A percentile compares a stretch with the other conserved stretches of the same genome.
Conservation (phyloP, 2,888 invertebrate species). For the Plagodis pulveraria region DNA sequence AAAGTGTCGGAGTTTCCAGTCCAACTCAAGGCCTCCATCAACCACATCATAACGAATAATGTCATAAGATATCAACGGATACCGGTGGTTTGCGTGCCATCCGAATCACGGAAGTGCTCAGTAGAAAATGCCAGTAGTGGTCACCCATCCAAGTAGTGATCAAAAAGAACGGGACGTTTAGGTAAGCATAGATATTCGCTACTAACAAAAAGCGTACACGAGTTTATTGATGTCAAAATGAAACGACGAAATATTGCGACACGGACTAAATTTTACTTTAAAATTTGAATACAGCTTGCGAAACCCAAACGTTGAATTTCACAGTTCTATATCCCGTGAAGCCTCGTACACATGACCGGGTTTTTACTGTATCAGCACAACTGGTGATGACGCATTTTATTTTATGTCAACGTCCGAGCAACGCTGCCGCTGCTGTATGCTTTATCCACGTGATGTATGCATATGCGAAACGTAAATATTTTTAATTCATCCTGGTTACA, state of each 20-base stretch:
- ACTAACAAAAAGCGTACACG: no score
- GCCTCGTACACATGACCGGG: constrained; percentile 41
- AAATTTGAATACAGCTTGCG: constrained; percentile 38
- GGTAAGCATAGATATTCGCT: no score
- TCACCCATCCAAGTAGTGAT: no score
- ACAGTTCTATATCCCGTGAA: constrained; percentile 38
- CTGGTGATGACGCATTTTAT: constrained; percentile 56
- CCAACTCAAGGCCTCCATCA: no score
- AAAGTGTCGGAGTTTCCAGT: no score
- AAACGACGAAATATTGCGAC: constrained; percentile 26
- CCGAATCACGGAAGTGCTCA: no score
- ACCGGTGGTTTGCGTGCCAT: no score
- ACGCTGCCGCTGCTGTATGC: constrained; percentile 25
- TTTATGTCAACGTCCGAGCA: constrained; percentile 45
- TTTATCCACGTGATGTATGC: constrained; percentile 58
- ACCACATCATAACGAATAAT: no score
- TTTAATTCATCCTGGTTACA: constrained; percentile 49
- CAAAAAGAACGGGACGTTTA: no score
- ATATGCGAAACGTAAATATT: constrained; percentile 54
- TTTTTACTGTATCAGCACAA: constrained; percentile 42
- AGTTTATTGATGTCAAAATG: no score
- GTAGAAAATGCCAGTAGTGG: no score
- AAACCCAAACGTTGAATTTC: constrained; percentile 32
- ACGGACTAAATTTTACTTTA: constrained; percentile 24
- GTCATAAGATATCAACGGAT: no score